A percentile compares a stretch with the other conserved stretches of the same genome.
phyloP scores from a whole-genome alignment of 2,888 invertebrate species.

The Salticus scenicus region DNA sequence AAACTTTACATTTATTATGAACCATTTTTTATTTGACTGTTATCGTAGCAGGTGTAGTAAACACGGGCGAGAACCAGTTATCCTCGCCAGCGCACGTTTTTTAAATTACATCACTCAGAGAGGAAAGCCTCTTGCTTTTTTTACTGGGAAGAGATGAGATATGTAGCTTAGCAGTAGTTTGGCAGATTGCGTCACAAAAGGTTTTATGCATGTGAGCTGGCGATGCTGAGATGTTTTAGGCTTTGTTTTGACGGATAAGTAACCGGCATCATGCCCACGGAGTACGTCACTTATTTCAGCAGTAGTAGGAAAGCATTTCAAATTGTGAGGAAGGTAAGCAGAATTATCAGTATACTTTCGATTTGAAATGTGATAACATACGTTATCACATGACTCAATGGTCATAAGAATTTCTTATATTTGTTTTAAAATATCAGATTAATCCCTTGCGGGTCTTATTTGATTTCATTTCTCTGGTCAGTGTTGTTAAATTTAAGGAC shows the following conservation, averaged over 20 bases:
- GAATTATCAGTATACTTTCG: too few species aligned
- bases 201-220: background rate
- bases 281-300: conserved; percentile 38
- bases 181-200: background rate
- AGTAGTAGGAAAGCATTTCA: conserved; percentile 24
- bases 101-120: background rate
- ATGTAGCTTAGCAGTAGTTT: background rate
- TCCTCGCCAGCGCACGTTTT: background rate
- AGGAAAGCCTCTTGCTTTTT: background rate
- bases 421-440: too few species aligned
- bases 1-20: too few species aligned
- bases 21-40: too few species aligned
- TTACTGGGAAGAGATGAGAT: background rate
- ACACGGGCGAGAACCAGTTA: background rate
- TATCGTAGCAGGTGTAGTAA: background rate
- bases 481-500: too few species aligned
- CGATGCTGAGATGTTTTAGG: background rate
- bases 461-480: too few species aligned
- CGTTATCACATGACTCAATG: too few species aligned
- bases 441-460: too few species aligned
- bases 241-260: background rate
- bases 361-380: too few species aligned
- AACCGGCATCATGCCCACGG: conserved; percentile 27
- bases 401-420: too few species aligned
- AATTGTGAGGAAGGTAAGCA: conserved; percentile 43